These are phyloP conservation scores for Chrysomela aeneicollis DNA, from an alignment of 2,888 invertebrate species.

Conservation along the genomic window DNA sequence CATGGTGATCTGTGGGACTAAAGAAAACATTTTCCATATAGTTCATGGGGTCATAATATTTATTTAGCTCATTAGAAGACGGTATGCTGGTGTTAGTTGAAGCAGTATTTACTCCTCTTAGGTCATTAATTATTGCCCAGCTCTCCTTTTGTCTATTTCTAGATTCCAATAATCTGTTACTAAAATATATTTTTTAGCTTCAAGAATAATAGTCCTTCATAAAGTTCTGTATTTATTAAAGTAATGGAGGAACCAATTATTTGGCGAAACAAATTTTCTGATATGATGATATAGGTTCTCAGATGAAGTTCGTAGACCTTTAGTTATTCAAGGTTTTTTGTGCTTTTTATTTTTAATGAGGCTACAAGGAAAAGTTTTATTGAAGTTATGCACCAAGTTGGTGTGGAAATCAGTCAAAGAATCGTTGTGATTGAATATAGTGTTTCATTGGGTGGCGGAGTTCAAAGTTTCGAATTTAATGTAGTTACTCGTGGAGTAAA, in stretches of 20 bases:
- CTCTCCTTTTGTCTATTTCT: no score
- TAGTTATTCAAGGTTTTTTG: constrained; percentile 9
- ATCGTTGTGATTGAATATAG: background rate
- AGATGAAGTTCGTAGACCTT: constrained; percentile 11
- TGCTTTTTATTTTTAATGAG: constrained; percentile 12
- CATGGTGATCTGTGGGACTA: constrained; percentile 9
- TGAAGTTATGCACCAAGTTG: no score
- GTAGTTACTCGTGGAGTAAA: no score
- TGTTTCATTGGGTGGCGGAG: background rate
- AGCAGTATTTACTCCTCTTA: constrained; percentile 9
- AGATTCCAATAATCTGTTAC: no score
- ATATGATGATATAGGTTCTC: constrained; percentile 8
- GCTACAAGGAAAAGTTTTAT: constrained; percentile 10
- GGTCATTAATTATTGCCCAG: no score
- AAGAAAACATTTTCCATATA: constrained; percentile 7
- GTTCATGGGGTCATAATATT: constrained; percentile 16
- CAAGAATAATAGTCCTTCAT: no score
- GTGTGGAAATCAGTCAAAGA: constrained; percentile 6
- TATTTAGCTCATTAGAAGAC: constrained; percentile 11
- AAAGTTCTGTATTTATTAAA: no score
- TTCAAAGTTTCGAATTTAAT: no score
- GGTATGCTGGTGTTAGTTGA: background rate
- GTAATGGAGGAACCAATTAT: no score
- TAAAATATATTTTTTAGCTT: no score
- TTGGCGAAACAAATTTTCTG: constrained; percentile 6